Base-by-base conservation (phyloP, 2,888 invertebrate species). In the Cylloceria caligata region DNA sequence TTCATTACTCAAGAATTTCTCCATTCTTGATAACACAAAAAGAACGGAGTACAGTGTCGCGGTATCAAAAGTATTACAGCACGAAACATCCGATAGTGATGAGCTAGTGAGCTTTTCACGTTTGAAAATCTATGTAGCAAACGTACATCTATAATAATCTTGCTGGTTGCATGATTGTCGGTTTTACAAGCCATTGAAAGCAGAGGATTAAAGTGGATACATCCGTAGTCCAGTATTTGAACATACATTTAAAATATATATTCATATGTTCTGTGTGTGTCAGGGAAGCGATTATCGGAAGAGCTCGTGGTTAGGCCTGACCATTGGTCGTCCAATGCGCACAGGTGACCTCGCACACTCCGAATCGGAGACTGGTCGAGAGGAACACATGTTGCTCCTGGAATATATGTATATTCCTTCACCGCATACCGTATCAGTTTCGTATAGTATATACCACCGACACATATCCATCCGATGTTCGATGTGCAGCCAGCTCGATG, bases 251-350 rank as follows among this genome's bases (percentile, higher is more conserved):
- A 45, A 67, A 60, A 69, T 24, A 68, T 60, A 73, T 62, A 52
- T 62, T 27, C 27, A 65, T 74, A 52, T 19, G 2, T 64, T 42
- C 11, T 71, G 57, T 62, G 27, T 75, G 34, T 76, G 72, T 4
- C 19, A 45, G 47, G 73, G 71, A 71, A 79, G 62, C 81, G 76
- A 81, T 81, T 77, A 77, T 81, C 73, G 77, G 76, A 77, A 81
- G 57, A 72, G 76, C 77, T 76, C 34, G 76, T 24, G 76, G 80
- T 72, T 52, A 30, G 27, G 71, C 65, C 60, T 67, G 72, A 76
- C 67, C 68, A 76, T 76, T 76, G 81, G 81, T 72, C 76, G 68
- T 67, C 72, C 72, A 52, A 60, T 68, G 52, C 57, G 64, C 69
- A 55, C 39, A 19, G 71, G 6, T n/a, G 7, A 39, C 62, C 49